A percentile compares a stretch with the other conserved stretches of the same genome.
phyloP scores from a whole-genome alignment of 2,797 vertebrate species.

The Bovichtus diacanthus region DNA sequence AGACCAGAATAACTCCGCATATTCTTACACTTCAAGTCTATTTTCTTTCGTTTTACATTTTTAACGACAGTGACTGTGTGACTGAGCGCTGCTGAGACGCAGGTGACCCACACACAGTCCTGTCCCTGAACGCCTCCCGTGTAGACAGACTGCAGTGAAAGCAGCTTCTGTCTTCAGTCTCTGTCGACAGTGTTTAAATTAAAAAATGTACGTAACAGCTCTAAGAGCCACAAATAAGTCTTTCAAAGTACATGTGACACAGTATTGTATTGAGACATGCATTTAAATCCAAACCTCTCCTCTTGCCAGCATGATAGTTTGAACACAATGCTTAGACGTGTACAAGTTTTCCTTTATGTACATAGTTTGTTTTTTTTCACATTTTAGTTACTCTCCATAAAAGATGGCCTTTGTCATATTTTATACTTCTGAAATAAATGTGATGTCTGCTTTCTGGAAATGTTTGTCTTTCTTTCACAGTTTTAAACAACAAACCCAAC shows the following conservation, averaged over 20 bases:
- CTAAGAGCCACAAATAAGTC: neutral
- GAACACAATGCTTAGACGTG: neutral
- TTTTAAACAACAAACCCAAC: constrained; percentile 8
- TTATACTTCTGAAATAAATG: constrained; percentile 75
- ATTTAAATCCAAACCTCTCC: neutral
- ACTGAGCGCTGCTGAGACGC: no score
- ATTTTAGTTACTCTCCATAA: constrained; percentile 40
- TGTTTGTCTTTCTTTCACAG: neutral
- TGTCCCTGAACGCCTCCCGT: neutral
- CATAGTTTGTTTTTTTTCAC: constrained; percentile 45
- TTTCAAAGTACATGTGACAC: neutral
- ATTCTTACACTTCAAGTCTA: no score
- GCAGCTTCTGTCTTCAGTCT: no score
- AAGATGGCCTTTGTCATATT: constrained; percentile 70
- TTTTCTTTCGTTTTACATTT: no score
- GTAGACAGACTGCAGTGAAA: no score
- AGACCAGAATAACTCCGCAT: no score
- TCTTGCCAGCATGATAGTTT: neutral
- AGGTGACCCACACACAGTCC: neutral
- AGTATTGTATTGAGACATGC: neutral
- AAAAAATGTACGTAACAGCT: no score
- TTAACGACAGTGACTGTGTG: no score
- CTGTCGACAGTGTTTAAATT: no score
- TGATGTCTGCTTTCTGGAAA: constrained; percentile 55
- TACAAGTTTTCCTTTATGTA: constrained; percentile 46